phyloP scores from a whole-genome alignment of 2,113 vertebrate genomes.

The Ptilonorhynchus violaceus region DNA sequence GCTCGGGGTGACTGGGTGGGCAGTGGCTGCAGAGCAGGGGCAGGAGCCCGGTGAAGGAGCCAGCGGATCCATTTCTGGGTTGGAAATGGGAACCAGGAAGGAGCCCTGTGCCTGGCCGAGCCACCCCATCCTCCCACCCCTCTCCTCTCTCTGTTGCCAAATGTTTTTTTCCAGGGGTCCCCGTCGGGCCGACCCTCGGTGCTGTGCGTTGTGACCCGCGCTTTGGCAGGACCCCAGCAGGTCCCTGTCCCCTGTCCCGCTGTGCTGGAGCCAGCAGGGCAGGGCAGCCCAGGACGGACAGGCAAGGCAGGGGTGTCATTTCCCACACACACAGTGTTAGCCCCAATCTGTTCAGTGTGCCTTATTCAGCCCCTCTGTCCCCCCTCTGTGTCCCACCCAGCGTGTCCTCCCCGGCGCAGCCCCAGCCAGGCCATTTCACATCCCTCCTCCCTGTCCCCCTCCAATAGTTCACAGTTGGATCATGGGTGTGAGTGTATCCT shows the following conservation, averaged over 20 bases:
- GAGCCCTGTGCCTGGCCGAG: background rate
- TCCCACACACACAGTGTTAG: background rate
- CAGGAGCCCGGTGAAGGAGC: background rate
- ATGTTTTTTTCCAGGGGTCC: background rate
- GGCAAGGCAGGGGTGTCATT: background rate
- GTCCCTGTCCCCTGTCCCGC: background rate
- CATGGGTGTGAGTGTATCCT: accelerated
- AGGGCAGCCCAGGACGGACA: background rate
- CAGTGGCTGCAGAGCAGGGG: background rate
- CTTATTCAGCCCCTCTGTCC: slow-evolving; percentile 35
- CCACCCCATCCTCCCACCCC: background rate
- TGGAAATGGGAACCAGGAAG: background rate
- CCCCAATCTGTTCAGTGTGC: slow-evolving; percentile 42
- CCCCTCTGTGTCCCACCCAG: background rate
- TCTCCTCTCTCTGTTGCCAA: slow-evolving; percentile 15
- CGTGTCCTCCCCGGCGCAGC: background rate
- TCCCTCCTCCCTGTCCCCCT: background rate
- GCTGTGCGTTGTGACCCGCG: background rate
- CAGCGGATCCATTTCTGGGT: background rate
- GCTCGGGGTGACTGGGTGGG: background rate
- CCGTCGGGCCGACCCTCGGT: background rate
- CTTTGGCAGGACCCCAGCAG: background rate
- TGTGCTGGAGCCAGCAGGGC: background rate
- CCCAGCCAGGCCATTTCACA: background rate
- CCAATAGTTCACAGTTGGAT: background rate